Evolutionary conservation across 2,797 vertebrate genomes (phyloP).

Genomic region (Threskiornis aethiopicus): DNA sequence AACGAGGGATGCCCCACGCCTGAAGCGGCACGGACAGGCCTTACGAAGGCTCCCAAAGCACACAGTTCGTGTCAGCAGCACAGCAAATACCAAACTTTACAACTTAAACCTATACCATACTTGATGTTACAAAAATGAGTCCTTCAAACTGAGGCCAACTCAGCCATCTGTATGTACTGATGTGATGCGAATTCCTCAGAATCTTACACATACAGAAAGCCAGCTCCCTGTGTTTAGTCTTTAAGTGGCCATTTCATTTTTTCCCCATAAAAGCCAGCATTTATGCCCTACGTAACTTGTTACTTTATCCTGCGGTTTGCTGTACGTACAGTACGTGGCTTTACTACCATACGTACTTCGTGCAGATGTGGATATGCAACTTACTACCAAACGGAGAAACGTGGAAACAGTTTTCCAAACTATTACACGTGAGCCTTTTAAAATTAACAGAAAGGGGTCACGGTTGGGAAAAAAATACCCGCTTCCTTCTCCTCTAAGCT

Average conservation of each 20-base stretch:
- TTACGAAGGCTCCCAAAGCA: neutral
- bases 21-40: neutral
- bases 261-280: neutral
- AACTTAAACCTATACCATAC: no score
- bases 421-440: neutral
- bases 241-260: neutral
- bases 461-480: neutral
- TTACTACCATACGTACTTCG: neutral
- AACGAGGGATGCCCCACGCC: neutral
- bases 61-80: neutral
- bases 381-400: neutral
- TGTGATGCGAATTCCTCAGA: neutral
- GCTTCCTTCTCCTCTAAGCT: neutral
- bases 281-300: neutral
- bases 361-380: neutral
- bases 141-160: neutral
- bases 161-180: accelerated
- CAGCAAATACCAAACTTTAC: neutral
- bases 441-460: neutral
- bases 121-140: neutral
- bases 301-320: neutral
- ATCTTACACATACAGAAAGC: neutral
- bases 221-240: neutral
- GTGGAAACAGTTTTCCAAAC: neutral
- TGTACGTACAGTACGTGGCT: neutral